These are phyloP conservation scores for Zaprionus tsacasi DNA, from an alignment of 1,140 invertebrate species.

Conservation along the genomic window DNA sequence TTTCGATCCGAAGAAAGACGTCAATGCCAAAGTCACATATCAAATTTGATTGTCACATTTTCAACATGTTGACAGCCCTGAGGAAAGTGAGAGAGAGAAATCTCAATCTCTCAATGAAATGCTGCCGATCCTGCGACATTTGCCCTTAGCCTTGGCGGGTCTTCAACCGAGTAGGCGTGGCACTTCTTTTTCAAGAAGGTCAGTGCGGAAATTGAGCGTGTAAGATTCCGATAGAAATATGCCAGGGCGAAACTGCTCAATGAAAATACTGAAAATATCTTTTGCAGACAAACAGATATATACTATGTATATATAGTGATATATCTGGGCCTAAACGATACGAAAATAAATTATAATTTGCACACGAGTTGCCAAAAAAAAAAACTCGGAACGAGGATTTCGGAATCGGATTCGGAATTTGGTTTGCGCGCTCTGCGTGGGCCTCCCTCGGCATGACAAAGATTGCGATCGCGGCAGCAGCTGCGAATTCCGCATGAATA, in stretches of 20 bases:
- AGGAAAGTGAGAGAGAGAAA: constrained; percentile 36
- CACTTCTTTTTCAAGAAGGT: constrained; percentile 10
- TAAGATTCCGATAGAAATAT: constrained; percentile 24
- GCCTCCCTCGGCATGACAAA: constrained; percentile 14
- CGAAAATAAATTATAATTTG: constrained; percentile 57
- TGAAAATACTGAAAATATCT: constrained; percentile 29
- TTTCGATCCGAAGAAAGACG: constrained; percentile 67
- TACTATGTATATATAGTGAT: constrained; percentile 10
- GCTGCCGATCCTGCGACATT: constrained; percentile 27
- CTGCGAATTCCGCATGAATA: constrained; percentile 54
- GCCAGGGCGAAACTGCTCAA: constrained; percentile 38
- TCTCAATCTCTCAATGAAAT: constrained; percentile 45
- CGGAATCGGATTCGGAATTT: background rate
- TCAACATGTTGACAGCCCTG: constrained; percentile 21
- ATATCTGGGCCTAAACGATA: constrained; percentile 29
- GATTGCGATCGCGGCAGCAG: constrained; percentile 27
- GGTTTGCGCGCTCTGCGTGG: constrained; percentile 27
- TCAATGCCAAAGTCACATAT: constrained; percentile 79
- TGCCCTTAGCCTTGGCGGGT: constrained; percentile 49
- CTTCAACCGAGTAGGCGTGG: background rate
- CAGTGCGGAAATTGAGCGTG: constrained; percentile 36
- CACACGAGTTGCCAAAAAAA: constrained; percentile 50
- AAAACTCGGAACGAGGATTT: constrained; percentile 1
- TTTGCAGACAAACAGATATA: background rate
- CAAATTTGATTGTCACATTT: constrained; percentile 66